Conservation (phyloP, 2,797 vertebrate genomes). For the Macropus fuliginosus region DNA sequence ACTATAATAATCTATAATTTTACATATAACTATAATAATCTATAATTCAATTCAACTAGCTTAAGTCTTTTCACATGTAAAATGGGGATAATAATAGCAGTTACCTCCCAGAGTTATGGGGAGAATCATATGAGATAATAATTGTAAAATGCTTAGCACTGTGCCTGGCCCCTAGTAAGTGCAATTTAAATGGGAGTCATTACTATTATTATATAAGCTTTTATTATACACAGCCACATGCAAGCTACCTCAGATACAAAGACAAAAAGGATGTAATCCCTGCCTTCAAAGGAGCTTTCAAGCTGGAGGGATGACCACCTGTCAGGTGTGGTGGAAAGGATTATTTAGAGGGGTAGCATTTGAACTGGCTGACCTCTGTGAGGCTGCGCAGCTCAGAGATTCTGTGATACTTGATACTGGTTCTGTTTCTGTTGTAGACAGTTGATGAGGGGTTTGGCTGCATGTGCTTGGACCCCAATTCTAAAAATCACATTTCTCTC, state of each 20-base stretch:
- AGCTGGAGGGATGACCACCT: neutral
- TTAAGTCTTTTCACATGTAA: too few species aligned
- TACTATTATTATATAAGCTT: neutral
- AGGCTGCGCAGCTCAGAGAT: neutral
- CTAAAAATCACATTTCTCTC: too few species aligned
- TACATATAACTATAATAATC: too few species aligned
- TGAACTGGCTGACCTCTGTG: neutral
- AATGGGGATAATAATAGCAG: too few species aligned
- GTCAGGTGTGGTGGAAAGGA: neutral
- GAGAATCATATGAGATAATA: too few species aligned
- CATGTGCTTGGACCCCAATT: too few species aligned
- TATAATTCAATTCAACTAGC: too few species aligned
- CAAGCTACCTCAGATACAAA: neutral
- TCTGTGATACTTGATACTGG: neutral
- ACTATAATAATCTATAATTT: too few species aligned
- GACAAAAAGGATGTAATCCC: neutral
- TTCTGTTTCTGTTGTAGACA: neutral
- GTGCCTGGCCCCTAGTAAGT: neutral
- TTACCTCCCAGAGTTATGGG: too few species aligned
- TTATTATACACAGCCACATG: neutral
- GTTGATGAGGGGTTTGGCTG: too few species aligned
- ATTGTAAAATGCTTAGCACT: neutral
- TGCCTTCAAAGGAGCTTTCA: neutral
- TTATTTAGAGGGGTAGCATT: neutral
- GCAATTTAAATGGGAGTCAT: neutral